Evolutionary conservation across 2,888 invertebrate species (phyloP), one percentile per base, ranked within the genome.

Genomic region (Cheilosia vulpina): DNA sequence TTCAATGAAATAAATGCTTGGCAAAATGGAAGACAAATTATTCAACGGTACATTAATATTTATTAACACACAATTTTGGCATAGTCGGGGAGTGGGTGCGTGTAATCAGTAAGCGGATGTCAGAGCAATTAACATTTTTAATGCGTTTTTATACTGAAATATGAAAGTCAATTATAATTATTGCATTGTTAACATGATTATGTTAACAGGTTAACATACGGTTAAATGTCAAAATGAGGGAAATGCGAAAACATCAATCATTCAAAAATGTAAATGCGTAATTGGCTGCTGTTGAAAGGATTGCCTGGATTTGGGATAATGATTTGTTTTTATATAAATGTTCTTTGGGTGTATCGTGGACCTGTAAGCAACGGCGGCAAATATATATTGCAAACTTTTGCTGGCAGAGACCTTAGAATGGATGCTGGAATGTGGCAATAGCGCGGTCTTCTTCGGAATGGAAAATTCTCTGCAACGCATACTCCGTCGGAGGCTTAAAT

Each of bases 1-100:
- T 47, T 62, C 60, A 55, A 27, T 52, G 21, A 69, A 50, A 69
- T 76, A 63, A 62, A 79, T 68, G 60, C 50, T 45, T 45, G 17
- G 47, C 21, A 24, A 69, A 84, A 73, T 53, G 31, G 31, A 80
- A 62, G 66, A 47, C 58, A 81, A 57, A 85, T 85, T 76, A 85
- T 85, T 80, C 60, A 85, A 76, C 71, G 65, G 73, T 65, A 63
- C 71, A 77, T 85, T 81, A 81, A 85, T 85, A 85, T 85, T 85
- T 85, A 85, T 85, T 76, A 80, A 50, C 55, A 71, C 66, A 47
- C 66, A 47, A 31, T 34, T 60, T 84, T 65, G 13, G 13, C 38
- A 38, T 11, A 13, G 13, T 11, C 13, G 38, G 38, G 31, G 60
- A 38, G 60, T 62, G 62, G 55, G 17, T 27, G 57, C 47, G 43